Evolutionary conservation across 2,888 invertebrate species (phyloP).

Genomic region (Iselma pallidipennis): DNA sequence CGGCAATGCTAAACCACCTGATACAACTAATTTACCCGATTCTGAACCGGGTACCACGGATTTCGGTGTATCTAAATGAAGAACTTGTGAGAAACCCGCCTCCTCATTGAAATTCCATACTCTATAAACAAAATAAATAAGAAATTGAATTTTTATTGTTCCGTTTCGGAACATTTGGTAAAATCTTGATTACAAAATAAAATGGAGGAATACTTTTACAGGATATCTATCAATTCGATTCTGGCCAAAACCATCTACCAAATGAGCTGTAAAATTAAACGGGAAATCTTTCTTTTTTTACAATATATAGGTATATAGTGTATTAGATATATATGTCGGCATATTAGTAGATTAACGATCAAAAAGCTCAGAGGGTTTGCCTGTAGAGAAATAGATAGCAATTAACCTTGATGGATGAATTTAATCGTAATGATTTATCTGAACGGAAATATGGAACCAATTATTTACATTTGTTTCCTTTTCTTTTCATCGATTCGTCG

Average conservation of each 20-base stretch:
- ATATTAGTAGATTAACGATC: slow-evolving; percentile 18
- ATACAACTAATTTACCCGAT: slow-evolving; percentile 63
- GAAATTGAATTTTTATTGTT: background rate
- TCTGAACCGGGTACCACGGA: slow-evolving; percentile 70
- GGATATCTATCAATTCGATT: background rate
- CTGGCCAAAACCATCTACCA: slow-evolving; percentile 7
- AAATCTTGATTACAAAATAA: background rate
- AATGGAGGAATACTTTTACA: background rate
- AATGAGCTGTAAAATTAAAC: slow-evolving; percentile 23
- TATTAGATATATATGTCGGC: background rate
- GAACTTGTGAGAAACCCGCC: slow-evolving; percentile 70
- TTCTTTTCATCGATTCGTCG: background rate
- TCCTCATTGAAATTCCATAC: slow-evolving; percentile 74
- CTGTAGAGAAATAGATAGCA: slow-evolving; percentile 17
- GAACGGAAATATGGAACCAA: slow-evolving; percentile 32
- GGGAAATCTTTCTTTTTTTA: slow-evolving; percentile 11
- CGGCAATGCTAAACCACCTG: slow-evolving; percentile 67
- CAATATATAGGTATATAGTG: background rate
- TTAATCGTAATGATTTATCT: slow-evolving; percentile 26
- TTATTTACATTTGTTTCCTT: slow-evolving; percentile 22
- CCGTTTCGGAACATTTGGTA: background rate
- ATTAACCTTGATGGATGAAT: slow-evolving; percentile 25
- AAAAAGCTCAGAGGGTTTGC: background rate
- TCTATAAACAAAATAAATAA: slow-evolving; percentile 52
- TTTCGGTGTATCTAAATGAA: slow-evolving; percentile 66